These are phyloP conservation scores for Proisotoma minuta DNA, from an alignment of 2,888 invertebrate species.

Conservation along the genomic window DNA sequence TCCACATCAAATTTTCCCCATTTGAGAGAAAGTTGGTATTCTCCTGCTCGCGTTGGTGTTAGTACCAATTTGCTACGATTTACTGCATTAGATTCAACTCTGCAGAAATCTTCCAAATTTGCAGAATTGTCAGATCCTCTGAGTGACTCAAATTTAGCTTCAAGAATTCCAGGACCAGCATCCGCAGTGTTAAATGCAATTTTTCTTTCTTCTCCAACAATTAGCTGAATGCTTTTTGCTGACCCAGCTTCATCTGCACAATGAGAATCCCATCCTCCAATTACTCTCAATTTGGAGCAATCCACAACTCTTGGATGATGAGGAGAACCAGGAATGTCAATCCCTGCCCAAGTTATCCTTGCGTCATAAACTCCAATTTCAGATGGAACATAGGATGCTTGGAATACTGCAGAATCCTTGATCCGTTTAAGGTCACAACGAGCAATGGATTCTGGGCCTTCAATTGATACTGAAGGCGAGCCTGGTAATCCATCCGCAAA, in stretches of 20 bases:
- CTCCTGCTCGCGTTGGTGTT: slow-evolving; percentile 40
- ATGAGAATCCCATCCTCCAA: slow-evolving; percentile 80
- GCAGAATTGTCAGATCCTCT: slow-evolving; percentile 55
- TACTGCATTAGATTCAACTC: slow-evolving; percentile 48
- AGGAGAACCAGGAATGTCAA: slow-evolving; percentile 65
- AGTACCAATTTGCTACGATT: slow-evolving; percentile 43
- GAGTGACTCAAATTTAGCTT: slow-evolving; percentile 35
- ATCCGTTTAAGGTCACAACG: slow-evolving; percentile 47
- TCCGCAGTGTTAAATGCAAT: slow-evolving; percentile 81
- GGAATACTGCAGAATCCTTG: slow-evolving; percentile 66
- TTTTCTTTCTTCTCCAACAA: slow-evolving; percentile 53
- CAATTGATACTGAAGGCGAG: slow-evolving; percentile 54
- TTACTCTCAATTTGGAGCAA: slow-evolving; percentile 64
- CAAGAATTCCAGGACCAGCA: slow-evolving; percentile 75
- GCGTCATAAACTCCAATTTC: slow-evolving; percentile 90
- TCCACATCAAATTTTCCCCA: slow-evolving; percentile 47
- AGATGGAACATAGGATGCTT: slow-evolving; percentile 82
- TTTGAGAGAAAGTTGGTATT: slow-evolving; percentile 37
- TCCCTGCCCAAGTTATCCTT: slow-evolving; percentile 64
- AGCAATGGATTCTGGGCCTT: slow-evolving; percentile 60
- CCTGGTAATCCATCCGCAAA: slow-evolving; percentile 54
- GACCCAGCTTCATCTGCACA: slow-evolving; percentile 30
- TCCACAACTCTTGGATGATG: slow-evolving; percentile 76
- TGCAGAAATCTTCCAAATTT: slow-evolving; percentile 46
- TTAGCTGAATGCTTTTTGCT: slow-evolving; percentile 54